phyloP scores from a whole-genome alignment of 2,113 vertebrate genomes.

The Apodemus speciosus region DNA sequence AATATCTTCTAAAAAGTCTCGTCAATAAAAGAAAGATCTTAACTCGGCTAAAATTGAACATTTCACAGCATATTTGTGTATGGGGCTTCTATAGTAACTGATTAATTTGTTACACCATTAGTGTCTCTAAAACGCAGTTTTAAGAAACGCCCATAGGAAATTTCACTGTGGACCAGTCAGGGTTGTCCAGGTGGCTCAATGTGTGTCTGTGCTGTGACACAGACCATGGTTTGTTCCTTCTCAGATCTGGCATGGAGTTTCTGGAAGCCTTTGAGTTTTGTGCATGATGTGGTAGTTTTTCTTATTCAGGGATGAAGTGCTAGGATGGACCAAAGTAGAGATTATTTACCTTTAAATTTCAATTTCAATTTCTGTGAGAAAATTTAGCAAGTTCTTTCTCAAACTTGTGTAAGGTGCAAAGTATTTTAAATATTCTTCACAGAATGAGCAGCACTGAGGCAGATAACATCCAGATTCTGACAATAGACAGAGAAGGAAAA shows the following conservation, averaged over 20 bases:
- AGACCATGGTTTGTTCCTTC: not conserved
- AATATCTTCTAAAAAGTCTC: not conserved
- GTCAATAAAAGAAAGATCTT: constrained; percentile 20
- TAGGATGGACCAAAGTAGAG: not conserved
- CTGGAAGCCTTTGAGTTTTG: not conserved
- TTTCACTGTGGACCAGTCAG: not conserved
- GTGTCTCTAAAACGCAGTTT: constrained; percentile 1
- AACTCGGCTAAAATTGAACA: not conserved
- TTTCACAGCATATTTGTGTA: not conserved
- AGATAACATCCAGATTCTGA: not conserved
- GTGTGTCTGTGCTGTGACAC: not conserved
- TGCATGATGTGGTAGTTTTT: not conserved
- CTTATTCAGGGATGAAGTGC: not conserved
- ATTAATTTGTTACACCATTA: not conserved
- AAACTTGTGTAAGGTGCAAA: not conserved
- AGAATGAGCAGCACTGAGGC: not conserved
- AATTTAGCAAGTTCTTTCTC: not conserved
- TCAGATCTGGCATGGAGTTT: not conserved
- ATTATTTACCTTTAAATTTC: not conserved
- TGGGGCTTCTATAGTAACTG: not conserved
- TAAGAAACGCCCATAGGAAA: not conserved
- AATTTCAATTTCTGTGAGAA: not conserved
- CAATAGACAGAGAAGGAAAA: not conserved
- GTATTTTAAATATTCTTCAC: constrained; percentile 24
- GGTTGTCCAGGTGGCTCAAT: not conserved